Evolutionary conservation across 1,140 invertebrate species (phyloP), one percentile per base, ranked within the genome.

Genomic region (Meteorus sp.): DNA sequence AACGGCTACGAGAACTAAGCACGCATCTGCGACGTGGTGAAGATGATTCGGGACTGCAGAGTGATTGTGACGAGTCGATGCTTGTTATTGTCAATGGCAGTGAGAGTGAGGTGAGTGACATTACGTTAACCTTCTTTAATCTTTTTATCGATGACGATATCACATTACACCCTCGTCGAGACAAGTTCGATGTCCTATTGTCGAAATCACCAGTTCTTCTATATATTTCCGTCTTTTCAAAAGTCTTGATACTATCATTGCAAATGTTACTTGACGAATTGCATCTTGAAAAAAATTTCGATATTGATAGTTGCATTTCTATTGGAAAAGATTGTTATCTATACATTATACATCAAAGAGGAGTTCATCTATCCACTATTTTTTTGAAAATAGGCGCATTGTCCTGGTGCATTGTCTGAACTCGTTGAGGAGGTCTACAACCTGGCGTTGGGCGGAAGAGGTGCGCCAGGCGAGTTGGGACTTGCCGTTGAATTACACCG

Each of bases 401-500:
- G 64, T 55, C 62, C 75, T 4, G 75, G 74, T n/a, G 71, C 69
- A 4, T 31, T 80, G 1, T 48, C 72, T 2, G 80, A 82, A 3
- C 82, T 90, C 25, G 88, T 87, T 3, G 88, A 89, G 51, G 88
- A 90, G 62, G 80, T 89, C 0, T 88, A 88, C 9, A 82, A 84
- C 1, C 78, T 89, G n/a, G 85, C 89, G 29, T 78, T 92, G 8
- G 75, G 76, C 69, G 67, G 82, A 68, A 69, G 81, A 77, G 67
- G 79, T 71, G 60, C 84, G 72, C 74, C 76, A 62, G 67, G 81
- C 64, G 65, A 82, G 76, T 59, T 85, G 70, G 75, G 77, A 60
- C 47, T 79, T 0, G 86, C 88, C 25, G 83, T 89, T 4, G 88
- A 90, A 68, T 82, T 92, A 0, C 91, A 92, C 22, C 84, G 89